Base-by-base conservation (phyloP, 2,797 vertebrate genomes). In the Dryobates pubescens region DNA sequence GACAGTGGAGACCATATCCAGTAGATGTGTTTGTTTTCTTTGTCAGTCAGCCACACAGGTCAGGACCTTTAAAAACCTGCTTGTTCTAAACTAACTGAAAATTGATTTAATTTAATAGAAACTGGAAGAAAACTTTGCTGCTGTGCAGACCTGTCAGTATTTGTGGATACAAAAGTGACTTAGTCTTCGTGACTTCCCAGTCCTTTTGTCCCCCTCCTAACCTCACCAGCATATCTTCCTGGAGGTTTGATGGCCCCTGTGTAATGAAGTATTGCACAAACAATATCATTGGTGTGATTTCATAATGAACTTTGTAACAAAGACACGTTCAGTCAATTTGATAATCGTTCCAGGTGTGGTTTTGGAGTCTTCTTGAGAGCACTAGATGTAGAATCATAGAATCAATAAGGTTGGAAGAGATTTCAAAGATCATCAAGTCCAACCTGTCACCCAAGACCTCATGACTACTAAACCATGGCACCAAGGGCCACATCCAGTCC, bases 1-100 rank as follows among this genome's bases (percentile, higher is more conserved):
- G 54, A 29, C 3, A 7, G 61, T 79, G 89, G 62, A 83, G 81
- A 90, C 89, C 67, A 58, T 94, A 86, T 94, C 88, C 86, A 94
- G 56, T 45, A 57, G 54, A 47, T 85, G 57, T 47, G 11, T 41
- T 71, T 51, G 49, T 24, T 75, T 88, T 57, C 82, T 54, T 47
- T 76, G 41, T 82, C 63, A 61, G 56, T 78, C 51, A 78, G 4
- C 53, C 3, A 0, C 70, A 81, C 68, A 32, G 58, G 58, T 86
- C 69, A 57, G 73, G 51, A 69, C 78, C 75, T 93, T 83, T 53
- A 30, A 72, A 92, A 92, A 80, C 45, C 62, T 77, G 23, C 27
- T 62, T 69, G 13, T 80, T 92, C 53, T 89, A 17, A 87, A 57
- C 43, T 78, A 43, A 70, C 75, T 32, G 38, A 72, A 78, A 86